Conservation (phyloP, 1,140 invertebrate species). For the Achatina immaculata region DNA sequence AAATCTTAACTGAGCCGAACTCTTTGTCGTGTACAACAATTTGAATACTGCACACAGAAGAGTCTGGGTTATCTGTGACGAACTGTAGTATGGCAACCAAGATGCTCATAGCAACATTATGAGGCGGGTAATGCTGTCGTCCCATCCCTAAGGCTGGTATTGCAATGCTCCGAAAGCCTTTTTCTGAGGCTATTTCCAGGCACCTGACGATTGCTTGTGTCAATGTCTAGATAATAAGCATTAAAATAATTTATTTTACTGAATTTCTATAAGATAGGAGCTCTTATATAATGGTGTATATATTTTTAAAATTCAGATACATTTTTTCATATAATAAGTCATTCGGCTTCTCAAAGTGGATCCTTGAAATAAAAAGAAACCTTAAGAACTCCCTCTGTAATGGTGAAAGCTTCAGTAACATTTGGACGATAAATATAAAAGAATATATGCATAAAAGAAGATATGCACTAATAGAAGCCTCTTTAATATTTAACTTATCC, state of each 20-base stretch:
- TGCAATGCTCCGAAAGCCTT: neutral
- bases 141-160: constrained; percentile 5
- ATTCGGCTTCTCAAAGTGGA: too few relatives aligned
- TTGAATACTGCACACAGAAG: neutral
- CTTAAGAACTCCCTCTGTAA: too few relatives aligned
- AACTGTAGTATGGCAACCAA: neutral
- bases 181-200: neutral
- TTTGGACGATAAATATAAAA: too few relatives aligned
- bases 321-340: neutral
- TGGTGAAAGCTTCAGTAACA: too few relatives aligned
- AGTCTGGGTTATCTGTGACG: neutral
- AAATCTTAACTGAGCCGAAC: too few relatives aligned
- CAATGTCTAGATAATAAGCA: neutral
- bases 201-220: neutral
- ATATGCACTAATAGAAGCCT: too few relatives aligned
- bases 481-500: too few relatives aligned
- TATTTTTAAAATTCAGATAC: neutral
- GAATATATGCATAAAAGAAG: too few relatives aligned
- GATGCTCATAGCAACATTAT: neutral
- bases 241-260: neutral
- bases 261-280: neutral
- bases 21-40: neutral
- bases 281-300: neutral
- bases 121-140: neutral
- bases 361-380: too few relatives aligned